Base-by-base conservation (phyloP, 2,888 invertebrate species). In the Tenthredo livida region DNA sequence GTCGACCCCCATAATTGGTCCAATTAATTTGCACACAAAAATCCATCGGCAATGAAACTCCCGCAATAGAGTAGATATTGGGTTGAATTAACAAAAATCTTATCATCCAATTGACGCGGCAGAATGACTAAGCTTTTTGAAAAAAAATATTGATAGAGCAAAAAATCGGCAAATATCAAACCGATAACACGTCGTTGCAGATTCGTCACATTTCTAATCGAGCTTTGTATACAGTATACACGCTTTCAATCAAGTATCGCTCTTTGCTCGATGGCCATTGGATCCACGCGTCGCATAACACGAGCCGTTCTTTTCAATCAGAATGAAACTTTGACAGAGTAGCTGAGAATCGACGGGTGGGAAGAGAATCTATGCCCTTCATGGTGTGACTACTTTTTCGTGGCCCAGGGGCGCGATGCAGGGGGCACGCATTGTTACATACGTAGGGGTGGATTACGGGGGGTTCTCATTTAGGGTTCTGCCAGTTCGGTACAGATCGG, bases 1-100 rank as follows among this genome's bases (percentile, higher is more conserved):
- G 90, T 90, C 90, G 89, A 89, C 87, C 87, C 88, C 89, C 90
- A 89, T 92, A 93, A 92, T 93, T 93, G 92, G 92, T 89, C 92
- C 93, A 93, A 93, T 93, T 92, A 93, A 92, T 92, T 90, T 90
- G 89, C 90, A 90, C 90, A 89, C 89, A 92, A 92, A 91, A 91
- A 58, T 90, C 88, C 89, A 90, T 88, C 89, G 89, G 90, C 91
- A 90, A 90, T 91, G 89, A 58, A 89, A 83, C 2, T 10, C 12
- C 61, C 40, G 58, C 78, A 54, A 37, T n/a, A 33, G n/a, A 58
- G 40, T n/a, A 40, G 21, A 21, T 15, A 12, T 40, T 25, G 1
- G 29, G 33, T 15, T 9, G 33, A 21, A 25, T 77, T 67, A 17
- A 33, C 67, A 33, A 67, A 33, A 33, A 25, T 67, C 67, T 25